Evolutionary conservation across 2,797 vertebrate genomes (phyloP).

Genomic region (Schizopygopsis malacanthus): DNA sequence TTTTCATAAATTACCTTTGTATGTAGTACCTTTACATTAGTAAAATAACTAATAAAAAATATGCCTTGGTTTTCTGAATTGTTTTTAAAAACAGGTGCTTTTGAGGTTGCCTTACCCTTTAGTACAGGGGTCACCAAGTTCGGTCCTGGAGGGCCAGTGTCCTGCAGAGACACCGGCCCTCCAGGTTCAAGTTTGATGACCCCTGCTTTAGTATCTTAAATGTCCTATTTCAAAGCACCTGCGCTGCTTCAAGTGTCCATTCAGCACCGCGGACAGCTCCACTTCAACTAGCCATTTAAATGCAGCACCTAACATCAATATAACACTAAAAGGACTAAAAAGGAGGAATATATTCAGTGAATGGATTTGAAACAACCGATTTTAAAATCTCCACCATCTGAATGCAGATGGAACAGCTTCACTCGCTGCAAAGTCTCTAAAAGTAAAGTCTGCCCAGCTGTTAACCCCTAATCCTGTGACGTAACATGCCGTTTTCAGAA

Average conservation of each 20-base stretch:
- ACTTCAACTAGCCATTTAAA: neutral
- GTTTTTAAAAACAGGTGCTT: neutral
- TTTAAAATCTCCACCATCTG: slow-evolving; percentile 25
- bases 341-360: neutral
- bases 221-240: slow-evolving; percentile 16
- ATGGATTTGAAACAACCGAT: slow-evolving; percentile 8
- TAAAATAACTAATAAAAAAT: slow-evolving; percentile 17
- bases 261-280: slow-evolving; percentile 45
- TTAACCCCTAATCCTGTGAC: slow-evolving; percentile 50
- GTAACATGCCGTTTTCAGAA: slow-evolving; percentile 18
- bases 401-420: slow-evolving; percentile 9
- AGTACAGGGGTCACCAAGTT: no score
- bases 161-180: no score
- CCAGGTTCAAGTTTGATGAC: no score
- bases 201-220: neutral
- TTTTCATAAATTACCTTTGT: slow-evolving; percentile 2
- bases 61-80: neutral
- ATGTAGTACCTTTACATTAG: slow-evolving; percentile 7
- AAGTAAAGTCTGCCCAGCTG: slow-evolving; percentile 46
- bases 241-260: slow-evolving; percentile 7
- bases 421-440: slow-evolving; percentile 27
- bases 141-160: no score
- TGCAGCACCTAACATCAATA: neutral
- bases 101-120: neutral
- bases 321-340: neutral